Evolutionary conservation across 2,113 vertebrate genomes (phyloP), one percentile per base, ranked within the genome.

Genomic region (Leptocoma aspasia): DNA sequence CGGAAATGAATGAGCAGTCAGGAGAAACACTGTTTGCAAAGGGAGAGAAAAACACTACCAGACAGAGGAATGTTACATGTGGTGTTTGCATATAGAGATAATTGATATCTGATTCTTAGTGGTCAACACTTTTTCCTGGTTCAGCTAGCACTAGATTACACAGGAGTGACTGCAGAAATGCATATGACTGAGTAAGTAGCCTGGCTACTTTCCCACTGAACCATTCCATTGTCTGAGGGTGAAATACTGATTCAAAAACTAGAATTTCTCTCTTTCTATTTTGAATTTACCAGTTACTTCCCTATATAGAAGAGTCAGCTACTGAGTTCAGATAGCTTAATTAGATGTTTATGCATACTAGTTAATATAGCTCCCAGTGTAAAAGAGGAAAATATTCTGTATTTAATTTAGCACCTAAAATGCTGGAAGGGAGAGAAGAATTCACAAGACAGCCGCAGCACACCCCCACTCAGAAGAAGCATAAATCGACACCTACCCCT

Each of bases 211-310:
- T 96, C 52, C 52, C 88, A 90, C 83, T 86, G 64, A 70, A 66
- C 21, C 23, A 30, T 64, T 94, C 44, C 76, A 83, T 70, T 94
- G 69, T 95, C 87, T 88, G 33, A 87, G 47, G 54, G 28, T 86
- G 77, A 95, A 95, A 94, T 96, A 95, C 63, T 92, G 14, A 82
- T 65, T 92, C 30, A 94, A 87, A 92, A 80, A 31, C 57, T 89
- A 90, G 60, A 94, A 42, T 87, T 8, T 89, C 13, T 77, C 24
- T 57, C 78, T 72, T 70, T 85, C 19, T 68, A 26, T 65, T 90
- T 82, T 39, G 53, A 92, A 50, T 87, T 94, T 90, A 39, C 31
- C 27, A 47, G 37, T 91, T 86, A 66, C 39, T 92, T 94, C 42
- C 77, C 39, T 79, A 93, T 87, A 92, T 44, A 91, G 82, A 96